Conservation (phyloP, 2,113 vertebrate species). For the Dryoscopus gambensis region DNA sequence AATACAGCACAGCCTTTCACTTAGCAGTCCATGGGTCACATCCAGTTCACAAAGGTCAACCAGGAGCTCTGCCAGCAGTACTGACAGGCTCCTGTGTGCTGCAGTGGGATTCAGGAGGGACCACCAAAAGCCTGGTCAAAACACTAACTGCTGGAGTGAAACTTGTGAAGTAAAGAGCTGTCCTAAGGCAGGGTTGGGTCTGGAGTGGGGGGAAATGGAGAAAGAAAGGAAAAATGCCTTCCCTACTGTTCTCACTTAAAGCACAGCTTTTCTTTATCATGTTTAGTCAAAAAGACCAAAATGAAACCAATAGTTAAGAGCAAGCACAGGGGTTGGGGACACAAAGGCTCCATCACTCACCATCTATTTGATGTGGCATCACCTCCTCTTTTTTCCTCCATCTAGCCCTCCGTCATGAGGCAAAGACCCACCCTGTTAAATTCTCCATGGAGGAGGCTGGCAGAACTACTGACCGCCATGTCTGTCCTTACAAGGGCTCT, state of each 20-base stretch:
- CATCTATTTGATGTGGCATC: neutral
- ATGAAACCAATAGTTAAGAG: neutral
- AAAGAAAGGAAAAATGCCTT: neutral
- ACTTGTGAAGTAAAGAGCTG: neutral
- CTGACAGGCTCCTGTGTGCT: neutral
- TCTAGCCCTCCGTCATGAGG: neutral
- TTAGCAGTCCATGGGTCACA: neutral
- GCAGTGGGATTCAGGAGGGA: neutral
- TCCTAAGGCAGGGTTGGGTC: neutral
- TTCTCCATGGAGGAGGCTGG: neutral
- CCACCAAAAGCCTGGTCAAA: neutral
- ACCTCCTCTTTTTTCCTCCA: neutral
- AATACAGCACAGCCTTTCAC: neutral
- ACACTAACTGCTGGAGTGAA: neutral
- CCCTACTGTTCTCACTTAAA: neutral
- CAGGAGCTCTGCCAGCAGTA: neutral
- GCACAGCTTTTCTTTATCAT: neutral
- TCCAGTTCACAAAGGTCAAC: accelerated
- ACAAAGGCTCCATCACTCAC: neutral
- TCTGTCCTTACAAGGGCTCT: neutral
- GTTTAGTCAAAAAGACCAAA: neutral
- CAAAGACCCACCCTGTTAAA: neutral
- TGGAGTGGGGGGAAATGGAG: neutral
- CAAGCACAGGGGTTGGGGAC: neutral
- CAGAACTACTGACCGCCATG: neutral